Evolutionary conservation across 2,113 vertebrate species (phyloP).

Genomic region (Calyptommatus sinebrachiatus): DNA sequence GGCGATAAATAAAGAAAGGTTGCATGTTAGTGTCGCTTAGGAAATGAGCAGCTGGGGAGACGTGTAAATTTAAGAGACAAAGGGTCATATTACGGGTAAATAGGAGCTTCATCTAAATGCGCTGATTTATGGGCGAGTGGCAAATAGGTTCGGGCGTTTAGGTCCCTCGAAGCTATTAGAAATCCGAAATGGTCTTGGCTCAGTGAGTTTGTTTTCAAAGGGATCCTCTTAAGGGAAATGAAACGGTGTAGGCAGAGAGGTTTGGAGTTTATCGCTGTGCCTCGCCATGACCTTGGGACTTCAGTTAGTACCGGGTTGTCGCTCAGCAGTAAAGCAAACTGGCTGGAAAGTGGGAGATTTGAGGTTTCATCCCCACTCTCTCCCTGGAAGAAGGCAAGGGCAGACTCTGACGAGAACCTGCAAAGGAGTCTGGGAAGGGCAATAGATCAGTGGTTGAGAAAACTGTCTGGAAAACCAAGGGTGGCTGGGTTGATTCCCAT

Average conservation of each 20-base stretch:
- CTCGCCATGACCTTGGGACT: neutral
- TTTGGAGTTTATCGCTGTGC: neutral
- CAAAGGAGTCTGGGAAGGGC: no score
- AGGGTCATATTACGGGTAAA: conserved; percentile 28
- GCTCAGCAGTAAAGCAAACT: no score
- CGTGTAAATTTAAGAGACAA: conserved; percentile 28
- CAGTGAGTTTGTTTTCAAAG: conserved; percentile 5
- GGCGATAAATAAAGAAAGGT: conserved; percentile 42
- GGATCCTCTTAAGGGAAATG: neutral
- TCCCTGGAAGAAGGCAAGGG: no score
- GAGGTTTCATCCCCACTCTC: no score
- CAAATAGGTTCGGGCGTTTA: conserved; percentile 26
- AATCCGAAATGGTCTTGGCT: neutral
- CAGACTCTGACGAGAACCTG: no score
- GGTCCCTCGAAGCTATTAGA: conserved; percentile 6
- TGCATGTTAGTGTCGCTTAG: conserved; percentile 16
- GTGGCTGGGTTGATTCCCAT: no score
- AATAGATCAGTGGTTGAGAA: no score
- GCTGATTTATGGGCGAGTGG: conserved; percentile 27
- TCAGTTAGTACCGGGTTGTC: neutral
- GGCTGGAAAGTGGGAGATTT: no score
- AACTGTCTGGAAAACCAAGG: no score
- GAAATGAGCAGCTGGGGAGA: conserved; percentile 39
- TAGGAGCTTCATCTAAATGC: conserved; percentile 35
- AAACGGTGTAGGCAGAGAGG: neutral